These are phyloP conservation scores for Syrmaticus mikado DNA, from an alignment of 2,113 vertebrate genomes.

Conservation along the genomic window DNA sequence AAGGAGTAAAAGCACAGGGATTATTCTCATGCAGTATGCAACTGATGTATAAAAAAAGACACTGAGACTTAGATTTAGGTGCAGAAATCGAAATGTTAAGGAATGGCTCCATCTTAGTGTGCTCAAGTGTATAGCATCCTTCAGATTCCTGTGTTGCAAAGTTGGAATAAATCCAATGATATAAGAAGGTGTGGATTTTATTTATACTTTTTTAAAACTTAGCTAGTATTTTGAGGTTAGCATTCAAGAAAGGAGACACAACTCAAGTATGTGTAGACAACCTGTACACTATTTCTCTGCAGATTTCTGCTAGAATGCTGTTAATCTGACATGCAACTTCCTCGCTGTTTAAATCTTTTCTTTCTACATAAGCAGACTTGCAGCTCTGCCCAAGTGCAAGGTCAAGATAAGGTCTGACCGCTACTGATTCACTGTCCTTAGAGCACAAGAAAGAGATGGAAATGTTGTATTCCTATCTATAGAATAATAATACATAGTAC, in stretches of 20 bases:
- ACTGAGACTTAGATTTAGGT: not conserved
- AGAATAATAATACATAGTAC: no score
- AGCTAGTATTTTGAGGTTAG: not conserved
- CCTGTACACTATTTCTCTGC: not conserved
- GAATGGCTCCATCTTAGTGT: slow-evolving; percentile 74
- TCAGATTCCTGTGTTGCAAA: not conserved
- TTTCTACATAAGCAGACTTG: not conserved
- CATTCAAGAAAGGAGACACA: not conserved
- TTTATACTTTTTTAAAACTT: not conserved
- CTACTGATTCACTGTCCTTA: not conserved
- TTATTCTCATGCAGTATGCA: not conserved
- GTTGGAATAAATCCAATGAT: not conserved
- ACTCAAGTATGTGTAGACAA: not conserved
- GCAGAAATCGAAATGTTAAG: slow-evolving; percentile 57
- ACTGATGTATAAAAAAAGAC: not conserved
- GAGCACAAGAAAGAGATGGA: not conserved
- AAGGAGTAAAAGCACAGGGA: not conserved
- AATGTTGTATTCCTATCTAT: not conserved
- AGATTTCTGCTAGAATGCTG: not conserved
- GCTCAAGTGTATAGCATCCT: slow-evolving; percentile 59
- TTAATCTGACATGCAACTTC: not conserved
- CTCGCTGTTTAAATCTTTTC: not conserved
- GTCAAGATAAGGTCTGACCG: not conserved
- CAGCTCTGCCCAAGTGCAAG: not conserved
- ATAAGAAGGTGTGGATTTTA: not conserved